These are phyloP conservation scores for Rhipidura dahli DNA, from an alignment of 2,113 vertebrate species.

Conservation along the genomic window DNA sequence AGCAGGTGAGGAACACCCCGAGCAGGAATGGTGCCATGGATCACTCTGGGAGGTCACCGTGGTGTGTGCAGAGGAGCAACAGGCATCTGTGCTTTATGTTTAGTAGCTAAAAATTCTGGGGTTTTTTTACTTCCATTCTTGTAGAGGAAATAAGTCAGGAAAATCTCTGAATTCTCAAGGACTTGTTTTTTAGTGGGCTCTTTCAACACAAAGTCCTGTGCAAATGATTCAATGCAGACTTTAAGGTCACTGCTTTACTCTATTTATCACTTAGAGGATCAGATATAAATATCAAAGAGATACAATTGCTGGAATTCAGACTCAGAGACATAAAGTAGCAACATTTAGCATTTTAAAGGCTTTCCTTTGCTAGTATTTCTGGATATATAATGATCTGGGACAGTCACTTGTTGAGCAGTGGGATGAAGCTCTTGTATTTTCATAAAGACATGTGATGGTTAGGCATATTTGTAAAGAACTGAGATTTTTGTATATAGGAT, in stretches of 20 bases:
- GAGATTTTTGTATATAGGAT: not conserved
- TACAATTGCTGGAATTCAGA: not conserved
- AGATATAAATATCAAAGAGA: not conserved
- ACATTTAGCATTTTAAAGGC: not conserved
- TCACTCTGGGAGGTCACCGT: not conserved
- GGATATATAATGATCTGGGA: not conserved
- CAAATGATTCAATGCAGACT: not conserved
- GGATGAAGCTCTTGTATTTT: not conserved
- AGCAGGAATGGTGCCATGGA: not conserved
- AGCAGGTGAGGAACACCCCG: slow-evolving; percentile 78
- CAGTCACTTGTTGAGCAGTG: not conserved
- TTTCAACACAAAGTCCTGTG: not conserved
- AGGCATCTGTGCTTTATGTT: not conserved
- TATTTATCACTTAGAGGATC: not conserved
- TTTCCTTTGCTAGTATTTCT: not conserved
- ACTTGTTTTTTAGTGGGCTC: not conserved
- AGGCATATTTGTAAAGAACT: not conserved
- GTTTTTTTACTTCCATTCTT: rapidly evolving
- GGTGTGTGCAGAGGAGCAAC: not conserved
- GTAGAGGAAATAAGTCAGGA: not conserved
- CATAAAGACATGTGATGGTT: not conserved
- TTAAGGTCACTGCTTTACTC: not conserved
- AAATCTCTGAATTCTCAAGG: not conserved
- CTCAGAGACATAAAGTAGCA: not conserved
- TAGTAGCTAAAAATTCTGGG: not conserved